A percentile compares a stretch with the other conserved stretches of the same genome.
phyloP scores from a whole-genome alignment of 2,888 invertebrate genomes.

The Dynastes grantii region DNA sequence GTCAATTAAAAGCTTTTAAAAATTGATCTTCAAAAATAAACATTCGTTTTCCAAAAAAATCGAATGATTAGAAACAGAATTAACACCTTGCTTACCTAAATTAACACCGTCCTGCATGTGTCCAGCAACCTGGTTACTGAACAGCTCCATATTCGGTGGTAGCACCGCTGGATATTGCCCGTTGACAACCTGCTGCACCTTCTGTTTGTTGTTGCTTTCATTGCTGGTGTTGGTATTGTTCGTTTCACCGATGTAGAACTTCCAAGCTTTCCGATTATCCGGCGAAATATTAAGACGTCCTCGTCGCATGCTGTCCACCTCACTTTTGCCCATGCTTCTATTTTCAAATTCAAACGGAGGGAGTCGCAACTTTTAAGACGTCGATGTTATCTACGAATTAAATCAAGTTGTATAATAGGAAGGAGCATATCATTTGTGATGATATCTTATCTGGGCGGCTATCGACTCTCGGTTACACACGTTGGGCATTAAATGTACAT shows the following conservation, averaged over 20 bases:
- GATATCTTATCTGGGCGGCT: background rate
- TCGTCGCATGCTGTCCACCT: constrained; percentile 48
- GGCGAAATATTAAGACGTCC: constrained; percentile 32
- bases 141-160: constrained; percentile 67
- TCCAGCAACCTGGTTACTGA: constrained; percentile 79
- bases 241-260: constrained; percentile 16
- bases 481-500: background rate
- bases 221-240: constrained; percentile 27
- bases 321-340: constrained; percentile 49
- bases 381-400: constrained; percentile 23
- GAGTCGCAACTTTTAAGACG: background rate
- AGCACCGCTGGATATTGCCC: constrained; percentile 3
- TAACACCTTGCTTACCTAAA: constrained; percentile 70
- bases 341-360: background rate
- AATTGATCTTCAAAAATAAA: too few relatives aligned
- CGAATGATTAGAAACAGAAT: background rate
- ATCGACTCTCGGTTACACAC: background rate
- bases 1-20: too few relatives aligned
- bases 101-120: constrained; percentile 74
- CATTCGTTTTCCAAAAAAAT: background rate
- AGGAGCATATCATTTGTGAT: background rate
- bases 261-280: constrained; percentile 35
- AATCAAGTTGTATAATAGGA: constrained; percentile 20
- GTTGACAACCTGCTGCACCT: background rate
- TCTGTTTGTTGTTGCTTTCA: background rate